These are phyloP conservation scores for Macrotus californicus DNA, from an alignment of 2,113 vertebrate genomes.

Conservation along the genomic window DNA sequence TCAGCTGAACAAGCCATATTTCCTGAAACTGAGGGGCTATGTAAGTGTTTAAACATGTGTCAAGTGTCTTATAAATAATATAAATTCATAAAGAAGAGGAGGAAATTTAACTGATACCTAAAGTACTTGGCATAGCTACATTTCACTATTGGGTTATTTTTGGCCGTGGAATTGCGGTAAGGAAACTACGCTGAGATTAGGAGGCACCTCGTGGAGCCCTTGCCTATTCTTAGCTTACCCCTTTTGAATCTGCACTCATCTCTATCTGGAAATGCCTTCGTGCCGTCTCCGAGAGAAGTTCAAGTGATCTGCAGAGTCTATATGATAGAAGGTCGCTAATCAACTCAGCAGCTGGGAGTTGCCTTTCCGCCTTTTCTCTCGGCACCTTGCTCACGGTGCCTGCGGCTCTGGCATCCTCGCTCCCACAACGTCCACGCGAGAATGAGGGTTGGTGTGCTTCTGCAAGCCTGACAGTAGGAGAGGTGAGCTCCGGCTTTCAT, in stretches of 20 bases:
- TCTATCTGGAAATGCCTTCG: neutral
- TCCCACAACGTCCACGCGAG: neutral
- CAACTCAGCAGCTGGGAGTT: neutral
- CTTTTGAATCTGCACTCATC: neutral
- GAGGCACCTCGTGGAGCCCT: neutral
- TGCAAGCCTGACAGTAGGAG: neutral
- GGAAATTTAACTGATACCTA: constrained; percentile 25
- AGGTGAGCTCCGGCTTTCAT: neutral
- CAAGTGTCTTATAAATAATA: constrained; percentile 63
- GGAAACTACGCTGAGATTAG: neutral
- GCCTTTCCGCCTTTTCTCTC: neutral
- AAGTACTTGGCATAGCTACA: neutral
- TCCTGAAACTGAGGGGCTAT: constrained; percentile 45
- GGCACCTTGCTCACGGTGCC: neutral
- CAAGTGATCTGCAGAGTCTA: neutral
- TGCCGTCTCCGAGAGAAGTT: neutral
- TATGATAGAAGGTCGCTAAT: neutral
- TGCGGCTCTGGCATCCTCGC: neutral
- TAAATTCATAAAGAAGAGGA: constrained; percentile 51
- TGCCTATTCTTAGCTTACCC: neutral
- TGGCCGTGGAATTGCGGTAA: neutral
- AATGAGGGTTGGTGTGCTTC: neutral
- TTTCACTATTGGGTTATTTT: constrained; percentile 27
- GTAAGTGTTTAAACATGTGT: constrained; percentile 62
- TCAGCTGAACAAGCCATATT: constrained; percentile 46